These are phyloP conservation scores for Fundulus diaphanus DNA, from an alignment of 2,797 vertebrate genomes.

Conservation along the genomic window DNA sequence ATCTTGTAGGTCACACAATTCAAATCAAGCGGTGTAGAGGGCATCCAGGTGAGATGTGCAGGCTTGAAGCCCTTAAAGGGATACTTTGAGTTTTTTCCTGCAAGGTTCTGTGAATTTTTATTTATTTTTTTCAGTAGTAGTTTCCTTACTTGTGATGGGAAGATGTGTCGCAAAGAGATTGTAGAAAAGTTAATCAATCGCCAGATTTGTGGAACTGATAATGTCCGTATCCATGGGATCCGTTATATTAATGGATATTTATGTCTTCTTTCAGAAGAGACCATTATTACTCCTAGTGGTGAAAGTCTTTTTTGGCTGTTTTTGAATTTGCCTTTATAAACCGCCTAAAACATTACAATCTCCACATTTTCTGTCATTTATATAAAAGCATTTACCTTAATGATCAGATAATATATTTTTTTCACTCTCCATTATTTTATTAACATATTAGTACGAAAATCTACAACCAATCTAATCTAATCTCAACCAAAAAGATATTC, in stretches of 20 bases:
- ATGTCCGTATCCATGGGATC: not conserved
- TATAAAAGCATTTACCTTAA: not conserved
- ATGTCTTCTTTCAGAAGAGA: not conserved
- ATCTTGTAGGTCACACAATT: conserved; percentile 6
- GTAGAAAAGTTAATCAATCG: not conserved
- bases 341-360: too few species aligned
- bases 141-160: not conserved
- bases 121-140: too few species aligned
- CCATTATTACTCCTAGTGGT: not conserved
- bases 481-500: not conserved
- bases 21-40: not conserved
- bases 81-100: not conserved
- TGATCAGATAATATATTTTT: not conserved
- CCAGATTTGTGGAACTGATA: not conserved
- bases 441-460: not conserved
- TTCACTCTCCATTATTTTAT: not conserved
- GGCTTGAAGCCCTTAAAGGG: not conserved
- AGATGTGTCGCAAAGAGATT: not conserved
- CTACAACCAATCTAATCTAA: not conserved
- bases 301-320: not conserved
- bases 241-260: not conserved
- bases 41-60: conserved; percentile 3
- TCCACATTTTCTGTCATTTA: not conserved
- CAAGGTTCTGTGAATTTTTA: not conserved
- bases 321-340: not conserved